These are phyloP conservation scores for Lasaia peninsularis DNA, from an alignment of 1,140 invertebrate genomes.

Conservation along the genomic window DNA sequence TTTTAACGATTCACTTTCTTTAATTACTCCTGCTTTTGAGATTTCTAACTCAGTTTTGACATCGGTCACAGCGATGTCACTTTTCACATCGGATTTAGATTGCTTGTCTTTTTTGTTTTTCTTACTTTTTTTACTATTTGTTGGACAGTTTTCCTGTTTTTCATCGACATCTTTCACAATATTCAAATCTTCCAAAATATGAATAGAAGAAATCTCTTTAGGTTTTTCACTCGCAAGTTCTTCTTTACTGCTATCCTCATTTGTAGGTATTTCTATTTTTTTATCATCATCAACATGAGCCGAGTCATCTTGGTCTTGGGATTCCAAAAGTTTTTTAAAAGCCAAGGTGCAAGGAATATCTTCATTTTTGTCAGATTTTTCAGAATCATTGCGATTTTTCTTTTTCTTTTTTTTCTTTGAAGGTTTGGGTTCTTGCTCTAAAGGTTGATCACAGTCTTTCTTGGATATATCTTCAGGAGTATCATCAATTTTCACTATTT, in stretches of 20 bases:
- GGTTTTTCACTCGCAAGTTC: neutral
- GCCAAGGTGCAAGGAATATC: conserved; percentile 39
- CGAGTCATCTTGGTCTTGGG: conserved; percentile 15
- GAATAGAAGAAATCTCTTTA: neutral
- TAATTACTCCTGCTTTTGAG: neutral
- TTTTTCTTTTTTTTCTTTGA: conserved; percentile 64
- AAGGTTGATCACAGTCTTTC: neutral
- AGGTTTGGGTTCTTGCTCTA: conserved; percentile 28
- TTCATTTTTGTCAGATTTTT: conserved; percentile 53
- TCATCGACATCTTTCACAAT: conserved; percentile 22
- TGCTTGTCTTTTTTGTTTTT: conserved; percentile 29
- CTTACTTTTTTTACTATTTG: conserved; percentile 21
- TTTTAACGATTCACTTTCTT: neutral
- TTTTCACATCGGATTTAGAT: neutral
- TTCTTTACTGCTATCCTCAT: neutral
- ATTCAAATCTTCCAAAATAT: neutral
- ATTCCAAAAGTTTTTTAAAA: conserved; percentile 43
- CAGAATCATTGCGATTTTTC: conserved; percentile 52
- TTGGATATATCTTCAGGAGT: neutral
- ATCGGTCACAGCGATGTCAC: too few relatives aligned
- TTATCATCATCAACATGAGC: conserved; percentile 14
- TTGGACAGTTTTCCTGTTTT: neutral
- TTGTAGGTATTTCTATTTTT: conserved; percentile 21
- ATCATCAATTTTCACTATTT: conserved; percentile 9
- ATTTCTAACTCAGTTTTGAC: neutral